A percentile compares a stretch with the other conserved stretches of the same genome.
Evolutionary conservation across 2,888 invertebrate species (phyloP).

Genomic region (Apamea epomidion): DNA sequence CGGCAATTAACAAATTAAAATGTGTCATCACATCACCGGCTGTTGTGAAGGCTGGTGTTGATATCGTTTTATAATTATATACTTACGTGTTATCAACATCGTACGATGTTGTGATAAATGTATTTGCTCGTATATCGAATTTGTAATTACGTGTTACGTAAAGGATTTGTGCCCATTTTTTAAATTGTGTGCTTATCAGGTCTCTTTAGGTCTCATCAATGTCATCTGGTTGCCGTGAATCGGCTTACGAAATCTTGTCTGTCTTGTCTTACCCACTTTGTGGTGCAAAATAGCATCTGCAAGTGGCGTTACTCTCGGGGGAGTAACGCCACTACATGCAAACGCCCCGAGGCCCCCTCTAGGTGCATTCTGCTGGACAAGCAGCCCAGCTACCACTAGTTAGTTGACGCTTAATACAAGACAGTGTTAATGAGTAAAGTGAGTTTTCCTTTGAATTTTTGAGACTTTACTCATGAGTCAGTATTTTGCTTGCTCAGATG

Average conservation of each 20-base stretch:
- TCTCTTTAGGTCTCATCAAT: neutral
- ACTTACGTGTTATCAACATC: slow-evolving; percentile 63
- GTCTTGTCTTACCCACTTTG: neutral
- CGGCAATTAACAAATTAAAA: slow-evolving; percentile 48
- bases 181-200: neutral
- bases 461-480: neutral
- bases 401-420: neutral
- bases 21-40: slow-evolving; percentile 46
- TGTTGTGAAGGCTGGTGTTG: slow-evolving; percentile 26
- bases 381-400: neutral
- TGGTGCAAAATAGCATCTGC: neutral
- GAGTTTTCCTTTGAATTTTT: neutral
- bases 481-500: slow-evolving; percentile 25
- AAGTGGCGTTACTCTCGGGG: neutral
- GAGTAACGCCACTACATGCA: no score
- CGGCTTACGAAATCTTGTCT: neutral
- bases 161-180: neutral
- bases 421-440: neutral
- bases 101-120: slow-evolving; percentile 67
- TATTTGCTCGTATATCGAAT: slow-evolving; percentile 34
- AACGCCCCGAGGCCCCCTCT: no score
- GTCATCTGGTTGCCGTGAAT: neutral
- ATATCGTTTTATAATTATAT: slow-evolving; percentile 54
- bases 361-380: neutral
- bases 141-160: slow-evolving; percentile 36